Conservation (phyloP, 2,888 invertebrate species). For the Papilio protenor region DNA sequence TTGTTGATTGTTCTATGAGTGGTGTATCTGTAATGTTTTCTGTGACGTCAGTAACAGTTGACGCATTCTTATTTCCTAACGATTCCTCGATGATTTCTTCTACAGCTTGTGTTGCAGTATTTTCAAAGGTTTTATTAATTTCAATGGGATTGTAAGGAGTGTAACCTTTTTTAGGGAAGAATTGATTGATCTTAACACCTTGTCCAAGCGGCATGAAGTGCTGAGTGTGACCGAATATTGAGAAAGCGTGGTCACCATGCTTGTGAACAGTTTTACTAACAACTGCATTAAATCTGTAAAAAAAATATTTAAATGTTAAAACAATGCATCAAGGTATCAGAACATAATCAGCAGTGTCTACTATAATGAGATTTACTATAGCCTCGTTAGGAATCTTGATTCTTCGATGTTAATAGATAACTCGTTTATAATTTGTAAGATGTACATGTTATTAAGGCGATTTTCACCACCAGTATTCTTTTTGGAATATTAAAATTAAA, state of each 20-base stretch:
- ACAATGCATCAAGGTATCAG: background rate
- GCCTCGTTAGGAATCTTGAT: no score
- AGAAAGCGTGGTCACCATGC: slow-evolving; percentile 73
- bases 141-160: slow-evolving; percentile 50
- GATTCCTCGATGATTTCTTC: slow-evolving; percentile 48
- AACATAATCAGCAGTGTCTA: no score
- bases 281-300: slow-evolving; percentile 82
- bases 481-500: no score
- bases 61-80: slow-evolving; percentile 1
- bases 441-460: no score
- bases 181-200: slow-evolving; percentile 74
- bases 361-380: no score
- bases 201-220: slow-evolving; percentile 69
- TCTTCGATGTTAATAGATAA: no score
- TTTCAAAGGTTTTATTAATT: slow-evolving; percentile 48
- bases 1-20: slow-evolving; percentile 3
- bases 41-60: background rate
- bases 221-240: slow-evolving; percentile 67
- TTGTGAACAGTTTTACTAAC: slow-evolving; percentile 79
- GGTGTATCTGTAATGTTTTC: slow-evolving; percentile 30
- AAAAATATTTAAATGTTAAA: slow-evolving; percentile 1
- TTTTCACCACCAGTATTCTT: no score
- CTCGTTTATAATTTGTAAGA: no score
- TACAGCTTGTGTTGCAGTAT: slow-evolving; percentile 54
- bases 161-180: slow-evolving; percentile 67